Conservation (phyloP, 2,888 invertebrate genomes). For the Bugula neritina region DNA sequence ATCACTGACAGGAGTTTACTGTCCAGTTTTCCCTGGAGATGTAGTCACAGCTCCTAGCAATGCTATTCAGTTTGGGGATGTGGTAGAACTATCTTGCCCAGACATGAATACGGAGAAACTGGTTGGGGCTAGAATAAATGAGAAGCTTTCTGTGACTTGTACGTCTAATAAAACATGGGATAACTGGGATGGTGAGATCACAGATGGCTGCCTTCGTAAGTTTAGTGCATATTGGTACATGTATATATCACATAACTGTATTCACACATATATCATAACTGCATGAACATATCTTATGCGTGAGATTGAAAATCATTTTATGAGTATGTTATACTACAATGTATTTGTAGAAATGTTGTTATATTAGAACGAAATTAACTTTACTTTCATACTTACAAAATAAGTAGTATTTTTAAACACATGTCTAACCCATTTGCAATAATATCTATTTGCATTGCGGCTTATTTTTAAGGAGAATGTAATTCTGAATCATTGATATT, state of each 20-base stretch:
- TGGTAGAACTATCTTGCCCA: not conserved
- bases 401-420: too few relatives aligned
- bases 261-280: too few relatives aligned
- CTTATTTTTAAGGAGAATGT: too few relatives aligned
- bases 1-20: slow-evolving; percentile 5
- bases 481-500: too few relatives aligned
- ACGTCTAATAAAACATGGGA: slow-evolving; percentile 16
- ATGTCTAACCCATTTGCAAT: too few relatives aligned
- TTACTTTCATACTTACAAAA: too few relatives aligned
- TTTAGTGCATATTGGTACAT: not conserved
- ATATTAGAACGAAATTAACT: too few relatives aligned
- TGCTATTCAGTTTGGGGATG: not conserved
- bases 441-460: too few relatives aligned
- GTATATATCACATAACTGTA: too few relatives aligned
- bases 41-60: not conserved
- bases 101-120: not conserved
- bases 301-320: not conserved
- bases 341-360: not conserved
- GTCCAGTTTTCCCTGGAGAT: slow-evolving; percentile 1
- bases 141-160: slow-evolving; percentile 4
- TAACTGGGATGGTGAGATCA: not conserved
- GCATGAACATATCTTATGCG: not conserved
- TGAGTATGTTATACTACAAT: not conserved
- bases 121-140: not conserved
- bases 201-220: slow-evolving; percentile 12